Conservation (phyloP, 2,113 vertebrate species). For the Aegypius monachus region DNA sequence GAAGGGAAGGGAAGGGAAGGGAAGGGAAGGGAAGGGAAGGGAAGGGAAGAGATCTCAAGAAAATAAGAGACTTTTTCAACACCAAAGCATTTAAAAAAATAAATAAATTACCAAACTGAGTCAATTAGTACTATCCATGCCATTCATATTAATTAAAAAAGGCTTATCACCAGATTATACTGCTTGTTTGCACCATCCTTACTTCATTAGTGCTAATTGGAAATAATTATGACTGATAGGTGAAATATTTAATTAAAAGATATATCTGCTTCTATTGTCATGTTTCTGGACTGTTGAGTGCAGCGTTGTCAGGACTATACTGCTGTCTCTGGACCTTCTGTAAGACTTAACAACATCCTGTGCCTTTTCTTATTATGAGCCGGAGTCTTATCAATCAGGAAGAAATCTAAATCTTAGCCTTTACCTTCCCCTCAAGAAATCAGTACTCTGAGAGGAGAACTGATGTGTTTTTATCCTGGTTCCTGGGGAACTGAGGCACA, state of each 20-base stretch:
- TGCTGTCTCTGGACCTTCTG: background rate
- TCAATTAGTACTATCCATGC: background rate
- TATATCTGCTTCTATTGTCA: background rate
- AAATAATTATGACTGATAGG: conserved; percentile 23
- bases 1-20: background rate
- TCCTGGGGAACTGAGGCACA: background rate
- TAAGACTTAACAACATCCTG: background rate
- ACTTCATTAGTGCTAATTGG: conserved; percentile 37
- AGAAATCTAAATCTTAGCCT: background rate
- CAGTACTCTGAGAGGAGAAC: background rate
- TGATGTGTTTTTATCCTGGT: background rate
- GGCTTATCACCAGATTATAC: conserved; percentile 37
- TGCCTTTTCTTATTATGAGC: background rate
- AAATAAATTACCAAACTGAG: background rate
- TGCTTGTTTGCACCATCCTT: conserved; percentile 30
- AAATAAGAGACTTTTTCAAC: background rate
- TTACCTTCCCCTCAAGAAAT: background rate
- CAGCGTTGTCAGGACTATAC: background rate
- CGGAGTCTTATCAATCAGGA: background rate
- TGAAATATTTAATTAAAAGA: conserved; percentile 48
- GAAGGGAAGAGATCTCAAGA: background rate
- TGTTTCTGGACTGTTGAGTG: background rate
- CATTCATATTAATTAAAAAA: conserved; percentile 40
- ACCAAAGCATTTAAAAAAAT: background rate
- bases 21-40: background rate